Conservation (phyloP, 2,797 vertebrate species). For the Momotus momota region DNA sequence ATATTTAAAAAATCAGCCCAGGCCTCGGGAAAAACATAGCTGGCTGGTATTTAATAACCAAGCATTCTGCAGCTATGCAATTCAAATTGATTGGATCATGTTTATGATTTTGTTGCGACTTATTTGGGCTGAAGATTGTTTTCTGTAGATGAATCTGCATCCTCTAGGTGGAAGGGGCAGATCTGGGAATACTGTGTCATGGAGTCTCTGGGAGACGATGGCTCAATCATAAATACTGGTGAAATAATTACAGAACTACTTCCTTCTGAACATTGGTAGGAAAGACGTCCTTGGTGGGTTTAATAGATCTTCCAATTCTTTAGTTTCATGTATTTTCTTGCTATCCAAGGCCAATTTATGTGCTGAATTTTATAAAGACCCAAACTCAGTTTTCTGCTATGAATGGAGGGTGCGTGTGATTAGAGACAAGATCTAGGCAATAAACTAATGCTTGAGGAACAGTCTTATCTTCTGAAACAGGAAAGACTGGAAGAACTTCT, state of each 20-base stretch:
- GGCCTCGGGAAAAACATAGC: neutral
- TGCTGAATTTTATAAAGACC: neutral
- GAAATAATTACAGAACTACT: neutral
- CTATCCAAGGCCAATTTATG: rapidly evolving
- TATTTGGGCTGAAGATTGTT: neutral
- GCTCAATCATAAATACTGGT: neutral
- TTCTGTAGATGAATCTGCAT: neutral
- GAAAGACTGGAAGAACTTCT: neutral
- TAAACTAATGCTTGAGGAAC: neutral
- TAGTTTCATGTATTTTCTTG: neutral
- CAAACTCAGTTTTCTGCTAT: neutral
- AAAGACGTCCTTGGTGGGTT: neutral
- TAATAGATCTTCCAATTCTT: neutral
- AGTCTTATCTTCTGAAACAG: neutral
- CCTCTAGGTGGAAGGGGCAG: neutral
- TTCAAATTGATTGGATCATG: neutral
- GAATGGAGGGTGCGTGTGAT: neutral
- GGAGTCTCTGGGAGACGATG: neutral
- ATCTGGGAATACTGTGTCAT: neutral
- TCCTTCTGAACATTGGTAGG: neutral
- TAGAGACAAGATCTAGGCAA: neutral
- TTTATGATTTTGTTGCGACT: neutral
- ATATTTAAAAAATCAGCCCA: neutral
- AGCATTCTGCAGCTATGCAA: neutral
- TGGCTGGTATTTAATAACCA: neutral